phyloP scores from a whole-genome alignment of 2,113 vertebrate genomes.

The Cephalopterus ornatus region DNA sequence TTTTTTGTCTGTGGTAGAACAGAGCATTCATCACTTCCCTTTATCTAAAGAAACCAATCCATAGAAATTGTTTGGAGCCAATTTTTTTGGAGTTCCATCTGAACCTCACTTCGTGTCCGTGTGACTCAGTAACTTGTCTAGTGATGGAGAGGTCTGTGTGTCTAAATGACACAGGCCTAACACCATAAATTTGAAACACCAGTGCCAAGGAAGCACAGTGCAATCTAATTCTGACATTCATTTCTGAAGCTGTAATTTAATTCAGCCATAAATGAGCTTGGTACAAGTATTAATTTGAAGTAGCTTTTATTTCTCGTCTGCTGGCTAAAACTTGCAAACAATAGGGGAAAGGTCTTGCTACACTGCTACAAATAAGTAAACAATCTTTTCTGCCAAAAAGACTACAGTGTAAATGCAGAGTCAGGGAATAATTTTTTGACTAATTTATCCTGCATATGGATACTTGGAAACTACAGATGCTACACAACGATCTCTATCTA shows the following conservation, averaged over 20 bases:
- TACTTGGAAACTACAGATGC: slow-evolving; percentile 26
- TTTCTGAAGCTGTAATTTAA: background rate
- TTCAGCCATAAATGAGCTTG: background rate
- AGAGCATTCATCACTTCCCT: background rate
- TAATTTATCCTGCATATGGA: slow-evolving; percentile 30
- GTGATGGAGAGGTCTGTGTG: background rate
- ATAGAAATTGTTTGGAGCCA: background rate
- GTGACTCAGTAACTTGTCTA: background rate
- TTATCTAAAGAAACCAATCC: background rate
- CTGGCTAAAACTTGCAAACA: slow-evolving; percentile 28
- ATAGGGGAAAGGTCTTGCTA: background rate
- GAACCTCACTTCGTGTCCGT: fast-evolving
- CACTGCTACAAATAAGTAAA: slow-evolving; percentile 19
- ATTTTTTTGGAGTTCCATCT: background rate
- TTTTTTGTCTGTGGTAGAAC: background rate
- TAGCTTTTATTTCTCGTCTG: background rate
- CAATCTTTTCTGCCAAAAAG: background rate
- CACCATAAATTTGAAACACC: background rate
- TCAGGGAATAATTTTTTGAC: slow-evolving; percentile 3
- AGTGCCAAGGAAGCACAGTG: background rate
- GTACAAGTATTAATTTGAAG: background rate
- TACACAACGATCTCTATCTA: background rate
- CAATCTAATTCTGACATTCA: background rate
- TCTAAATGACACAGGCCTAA: background rate
- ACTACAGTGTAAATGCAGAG: slow-evolving; percentile 1